Base-by-base conservation (phyloP, 1,140 invertebrate genomes). In the Saccostrea cuccullata region DNA sequence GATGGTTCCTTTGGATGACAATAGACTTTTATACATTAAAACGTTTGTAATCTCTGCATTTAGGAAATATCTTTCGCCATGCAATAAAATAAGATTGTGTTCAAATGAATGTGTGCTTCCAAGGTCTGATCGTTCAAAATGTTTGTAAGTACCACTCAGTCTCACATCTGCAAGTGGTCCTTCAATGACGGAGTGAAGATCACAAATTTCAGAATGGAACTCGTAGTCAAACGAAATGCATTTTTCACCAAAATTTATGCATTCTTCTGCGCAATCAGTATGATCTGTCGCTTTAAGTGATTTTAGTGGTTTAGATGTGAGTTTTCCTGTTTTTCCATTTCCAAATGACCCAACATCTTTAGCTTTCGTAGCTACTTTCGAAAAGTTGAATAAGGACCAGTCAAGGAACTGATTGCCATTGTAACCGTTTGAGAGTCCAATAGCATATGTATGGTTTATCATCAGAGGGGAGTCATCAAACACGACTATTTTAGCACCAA, bases 201-300 rank as follows among this genome's bases (percentile, higher is more conserved):
- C 90, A 86, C 90, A 91, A 2, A 82, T 85, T 30, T 89, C 88
- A 0, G 89, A 86, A 47, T 89, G 77, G 23, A 84, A 86, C 20
- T 90, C 90, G 82, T 88, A 90, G 30, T 89, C 88, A 88, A 91
- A 90, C 13, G 90, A 64, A 15, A 91, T 89, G 85, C 91, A 92
- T 47, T 85, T 91, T 17, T 56, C 55, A 26, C 86, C 67, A 70
- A 23, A 86, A 15, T 64, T 26, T 2, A 92, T 36, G 77, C 91
- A 92, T 13, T 85, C 55, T 3, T 55, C 30, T 12, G 91, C 89
- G 89, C 91, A 92, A 20, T 84, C 26, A 13, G 15, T 64, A 26
- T 36, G 56, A 86, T 84, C 47, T 56, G 20, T 82, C 8, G 4
- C 40, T 82, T 36, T 23, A 58, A 30, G 70, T 30, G 20, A 82